phyloP scores from a whole-genome alignment of 2,888 invertebrate genomes.

The Blomia tropicalis region DNA sequence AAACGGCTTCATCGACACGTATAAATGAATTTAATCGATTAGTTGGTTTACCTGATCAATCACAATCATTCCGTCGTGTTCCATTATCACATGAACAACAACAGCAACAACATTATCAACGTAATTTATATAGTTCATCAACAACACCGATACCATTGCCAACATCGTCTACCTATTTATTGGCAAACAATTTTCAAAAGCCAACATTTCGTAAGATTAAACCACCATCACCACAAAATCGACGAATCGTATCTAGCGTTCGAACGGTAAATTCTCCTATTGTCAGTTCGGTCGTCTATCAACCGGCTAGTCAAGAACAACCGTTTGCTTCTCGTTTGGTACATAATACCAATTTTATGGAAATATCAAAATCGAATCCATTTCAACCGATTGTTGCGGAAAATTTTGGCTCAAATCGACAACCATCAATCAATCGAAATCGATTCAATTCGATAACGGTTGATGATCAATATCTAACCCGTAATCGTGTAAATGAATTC shows the following conservation, averaged over 20 bases:
- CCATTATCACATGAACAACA: slow-evolving; percentile 13
- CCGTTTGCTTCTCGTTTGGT: background rate
- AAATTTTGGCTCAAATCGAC: background rate
- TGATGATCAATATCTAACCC: background rate
- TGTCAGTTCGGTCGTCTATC: background rate
- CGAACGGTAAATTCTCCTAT: background rate
- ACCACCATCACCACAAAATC: background rate
- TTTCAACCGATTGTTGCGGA: background rate
- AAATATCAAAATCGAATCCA: background rate
- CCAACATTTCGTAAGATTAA: slow-evolving; percentile 12
- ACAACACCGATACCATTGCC: background rate
- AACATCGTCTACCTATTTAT: background rate
- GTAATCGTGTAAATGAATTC: background rate
- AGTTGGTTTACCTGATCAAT: slow-evolving; percentile 14
- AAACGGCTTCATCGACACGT: background rate
- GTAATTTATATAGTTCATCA: background rate
- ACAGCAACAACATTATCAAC: too few species aligned
- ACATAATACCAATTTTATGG: slow-evolving; percentile 2
- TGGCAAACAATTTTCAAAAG: slow-evolving; percentile 14
- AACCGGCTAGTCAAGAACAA: background rate
- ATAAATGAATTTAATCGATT: slow-evolving; percentile 18
- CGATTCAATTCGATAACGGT: background rate
- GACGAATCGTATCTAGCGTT: slow-evolving; percentile 9
- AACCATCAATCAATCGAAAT: background rate
- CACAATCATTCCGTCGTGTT: slow-evolving; percentile 17